These are phyloP conservation scores for Craseonycteris thonglongyai DNA, from an alignment of 2,113 vertebrate genomes.

Conservation along the genomic window DNA sequence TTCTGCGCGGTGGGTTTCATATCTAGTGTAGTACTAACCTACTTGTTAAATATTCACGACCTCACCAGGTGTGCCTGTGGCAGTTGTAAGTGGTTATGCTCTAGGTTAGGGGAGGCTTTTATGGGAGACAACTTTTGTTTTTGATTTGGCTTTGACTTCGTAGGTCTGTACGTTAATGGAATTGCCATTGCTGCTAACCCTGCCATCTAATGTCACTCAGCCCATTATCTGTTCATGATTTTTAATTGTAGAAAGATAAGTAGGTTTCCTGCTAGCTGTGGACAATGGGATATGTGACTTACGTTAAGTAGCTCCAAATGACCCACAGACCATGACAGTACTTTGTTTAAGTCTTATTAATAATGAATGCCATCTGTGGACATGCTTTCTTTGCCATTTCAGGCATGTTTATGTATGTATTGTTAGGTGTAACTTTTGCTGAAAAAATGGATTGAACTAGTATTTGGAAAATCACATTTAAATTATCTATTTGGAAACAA, in stretches of 20 bases:
- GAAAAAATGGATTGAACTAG: neutral
- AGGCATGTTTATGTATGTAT: neutral
- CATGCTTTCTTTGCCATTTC: neutral
- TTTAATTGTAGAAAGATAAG: neutral
- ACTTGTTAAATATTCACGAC: neutral
- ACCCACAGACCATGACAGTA: neutral
- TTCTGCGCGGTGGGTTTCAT: conserved; percentile 73
- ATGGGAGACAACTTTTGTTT: neutral
- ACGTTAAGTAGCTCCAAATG: neutral
- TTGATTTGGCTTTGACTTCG: neutral
- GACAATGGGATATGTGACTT: neutral
- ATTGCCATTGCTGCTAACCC: neutral
- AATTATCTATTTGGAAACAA: neutral
- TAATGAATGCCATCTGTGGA: neutral
- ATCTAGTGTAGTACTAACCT: neutral
- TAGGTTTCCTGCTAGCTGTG: neutral
- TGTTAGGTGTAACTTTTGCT: neutral
- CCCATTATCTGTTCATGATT: neutral
- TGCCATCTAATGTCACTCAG: neutral
- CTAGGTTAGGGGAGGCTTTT: neutral
- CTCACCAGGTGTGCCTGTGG: neutral
- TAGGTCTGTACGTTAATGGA: neutral
- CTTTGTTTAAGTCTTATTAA: neutral
- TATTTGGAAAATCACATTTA: neutral
- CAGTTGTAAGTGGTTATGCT: too few species aligned